These are phyloP conservation scores for Coelopa pilipes DNA, from an alignment of 2,888 invertebrate species.

Conservation along the genomic window DNA sequence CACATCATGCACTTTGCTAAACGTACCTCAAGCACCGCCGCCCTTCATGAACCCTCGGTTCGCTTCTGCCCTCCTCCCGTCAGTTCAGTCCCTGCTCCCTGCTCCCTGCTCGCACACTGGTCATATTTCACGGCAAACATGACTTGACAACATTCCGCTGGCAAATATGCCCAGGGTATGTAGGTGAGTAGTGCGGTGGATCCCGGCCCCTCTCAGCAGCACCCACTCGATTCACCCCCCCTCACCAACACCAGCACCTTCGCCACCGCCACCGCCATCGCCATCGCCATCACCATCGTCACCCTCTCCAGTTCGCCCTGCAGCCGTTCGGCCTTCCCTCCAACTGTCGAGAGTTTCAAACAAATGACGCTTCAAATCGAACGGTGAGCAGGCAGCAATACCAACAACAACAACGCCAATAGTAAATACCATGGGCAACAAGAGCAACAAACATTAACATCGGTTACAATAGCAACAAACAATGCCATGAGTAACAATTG, in stretches of 20 bases:
- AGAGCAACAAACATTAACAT: too few species aligned
- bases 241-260: neutral
- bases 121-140: constrained; percentile 60
- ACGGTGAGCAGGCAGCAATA: constrained; percentile 49
- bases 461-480: neutral
- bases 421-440: neutral
- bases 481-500: too few species aligned
- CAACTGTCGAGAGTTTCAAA: constrained; percentile 43
- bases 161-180: constrained; percentile 58
- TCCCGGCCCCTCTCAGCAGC: neutral
- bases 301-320: constrained; percentile 33
- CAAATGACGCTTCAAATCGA: constrained; percentile 62
- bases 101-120: constrained; percentile 9
- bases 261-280: constrained; percentile 26
- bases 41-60: neutral
- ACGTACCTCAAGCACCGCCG: too few species aligned
- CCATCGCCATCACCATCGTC: too few species aligned
- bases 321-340: constrained; percentile 18
- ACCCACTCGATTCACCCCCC: neutral
- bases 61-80: neutral
- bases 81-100: neutral
- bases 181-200: neutral
- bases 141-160: constrained; percentile 59
- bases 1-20: too few species aligned
- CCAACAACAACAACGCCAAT: constrained; percentile 16